Percentiles rank a stretch among this genome's conserved stretches.
These are phyloP conservation scores for Malurus alboscapulatus DNA, from an alignment of 2,113 vertebrate species.

Conservation along the genomic window DNA sequence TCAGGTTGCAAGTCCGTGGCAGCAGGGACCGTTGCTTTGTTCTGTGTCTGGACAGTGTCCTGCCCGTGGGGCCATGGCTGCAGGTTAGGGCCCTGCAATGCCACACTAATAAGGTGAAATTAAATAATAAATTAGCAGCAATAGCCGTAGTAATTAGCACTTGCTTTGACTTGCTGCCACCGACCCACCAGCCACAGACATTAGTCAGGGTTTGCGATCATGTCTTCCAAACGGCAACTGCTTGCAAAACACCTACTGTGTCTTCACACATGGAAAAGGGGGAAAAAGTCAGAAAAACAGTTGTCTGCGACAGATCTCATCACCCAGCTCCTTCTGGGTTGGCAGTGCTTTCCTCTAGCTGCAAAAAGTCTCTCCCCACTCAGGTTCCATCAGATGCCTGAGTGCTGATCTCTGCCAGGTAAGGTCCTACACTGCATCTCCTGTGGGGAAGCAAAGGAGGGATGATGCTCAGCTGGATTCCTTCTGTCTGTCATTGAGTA, in stretches of 20 bases:
- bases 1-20: not conserved
- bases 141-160: slow-evolving; percentile 41
- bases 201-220: slow-evolving; percentile 48
- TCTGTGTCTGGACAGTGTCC: not conserved
- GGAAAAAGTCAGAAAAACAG: not conserved
- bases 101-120: slow-evolving; percentile 42
- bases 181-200: slow-evolving; percentile 56
- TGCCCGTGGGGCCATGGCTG: not conserved
- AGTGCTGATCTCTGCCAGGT: not conserved
- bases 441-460: not conserved
- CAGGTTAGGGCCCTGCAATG: slow-evolving; percentile 4
- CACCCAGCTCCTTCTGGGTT: not conserved
- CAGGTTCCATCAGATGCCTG: not conserved
- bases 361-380: not conserved
- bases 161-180: slow-evolving; percentile 52
- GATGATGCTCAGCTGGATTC: slow-evolving; percentile 55
- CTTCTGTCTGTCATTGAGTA: slow-evolving; percentile 55
- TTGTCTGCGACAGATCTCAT: not conserved
- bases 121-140: slow-evolving; percentile 59
- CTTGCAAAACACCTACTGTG: slow-evolving; percentile 39
- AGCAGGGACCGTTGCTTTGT: slow-evolving; percentile 26
- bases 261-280: not conserved
- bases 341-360: not conserved
- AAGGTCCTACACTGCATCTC: not conserved
- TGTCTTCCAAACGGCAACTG: not conserved